Percentiles rank a stretch among this genome's conserved stretches.
Conservation (phyloP, 2,888 invertebrate species). For the Aphidoletes aphidimyza region DNA sequence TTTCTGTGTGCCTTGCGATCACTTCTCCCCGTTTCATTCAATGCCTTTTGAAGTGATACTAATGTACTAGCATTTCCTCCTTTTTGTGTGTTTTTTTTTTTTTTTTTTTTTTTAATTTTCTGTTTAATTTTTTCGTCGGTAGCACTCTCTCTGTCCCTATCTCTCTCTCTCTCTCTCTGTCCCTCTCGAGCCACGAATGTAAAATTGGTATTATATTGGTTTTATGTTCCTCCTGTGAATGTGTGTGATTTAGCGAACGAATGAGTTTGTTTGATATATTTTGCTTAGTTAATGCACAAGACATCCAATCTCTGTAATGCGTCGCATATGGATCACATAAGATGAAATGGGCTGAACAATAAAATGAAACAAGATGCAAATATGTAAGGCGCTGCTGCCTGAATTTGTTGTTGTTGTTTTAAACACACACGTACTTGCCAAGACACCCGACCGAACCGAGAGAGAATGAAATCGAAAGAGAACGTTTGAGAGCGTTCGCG, state of each 20-base stretch:
- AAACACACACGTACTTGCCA: neutral
- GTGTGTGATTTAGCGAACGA: slow-evolving; percentile 3
- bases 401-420: too few relatives aligned
- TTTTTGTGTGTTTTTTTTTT: neutral
- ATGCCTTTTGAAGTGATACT: neutral
- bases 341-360: slow-evolving; percentile 24
- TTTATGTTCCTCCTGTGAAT: neutral
- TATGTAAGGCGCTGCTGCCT: too few relatives aligned
- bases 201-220: neutral
- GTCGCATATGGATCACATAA: slow-evolving; percentile 3
- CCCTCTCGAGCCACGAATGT: neutral
- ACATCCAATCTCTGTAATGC: slow-evolving; percentile 2
- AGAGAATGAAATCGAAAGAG: too few relatives aligned
- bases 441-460: neutral
- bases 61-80: slow-evolving; percentile 7
- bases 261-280: neutral
- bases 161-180: too few relatives aligned
- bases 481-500: too few relatives aligned
- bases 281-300: slow-evolving; percentile 7
- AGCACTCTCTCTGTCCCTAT: too few relatives aligned
- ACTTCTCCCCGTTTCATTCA: neutral
- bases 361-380: neutral
- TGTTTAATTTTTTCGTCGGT: too few relatives aligned
- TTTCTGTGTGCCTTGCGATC: neutral
- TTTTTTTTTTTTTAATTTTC: neutral